These are phyloP conservation scores for Sphaeridia pumilis DNA, from an alignment of 2,888 invertebrate genomes.

Conservation along the genomic window DNA sequence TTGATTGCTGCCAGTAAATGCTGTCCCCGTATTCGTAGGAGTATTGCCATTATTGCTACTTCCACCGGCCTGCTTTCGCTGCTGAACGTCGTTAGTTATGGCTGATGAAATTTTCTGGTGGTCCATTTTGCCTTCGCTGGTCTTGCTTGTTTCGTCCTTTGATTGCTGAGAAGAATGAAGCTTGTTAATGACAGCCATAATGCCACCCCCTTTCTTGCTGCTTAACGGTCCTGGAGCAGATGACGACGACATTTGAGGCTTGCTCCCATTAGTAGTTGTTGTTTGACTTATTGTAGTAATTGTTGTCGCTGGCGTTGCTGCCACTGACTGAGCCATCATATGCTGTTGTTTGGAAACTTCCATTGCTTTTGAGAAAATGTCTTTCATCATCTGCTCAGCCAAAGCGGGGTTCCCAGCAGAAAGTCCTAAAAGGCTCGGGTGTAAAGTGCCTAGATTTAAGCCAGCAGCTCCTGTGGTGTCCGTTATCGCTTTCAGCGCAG, in stretches of 20 bases:
- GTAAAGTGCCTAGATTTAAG: constrained; percentile 1
- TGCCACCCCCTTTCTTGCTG: constrained; percentile 50
- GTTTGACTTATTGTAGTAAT: background rate
- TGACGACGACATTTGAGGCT: background rate
- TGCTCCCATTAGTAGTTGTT: background rate
- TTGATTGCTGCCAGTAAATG: constrained; percentile 9
- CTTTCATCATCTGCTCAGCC: constrained; percentile 11
- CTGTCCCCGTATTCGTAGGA: background rate
- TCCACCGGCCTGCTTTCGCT: constrained; percentile 5
- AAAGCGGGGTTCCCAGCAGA: background rate
- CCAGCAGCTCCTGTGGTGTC: constrained; percentile 4
- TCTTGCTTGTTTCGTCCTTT: constrained; percentile 14
- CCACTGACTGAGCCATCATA: background rate
- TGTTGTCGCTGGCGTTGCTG: background rate
- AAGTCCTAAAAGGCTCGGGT: constrained; percentile 9
- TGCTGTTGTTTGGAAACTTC: background rate
- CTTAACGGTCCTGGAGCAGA: constrained; percentile 12
- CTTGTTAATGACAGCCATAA: constrained; percentile 80
- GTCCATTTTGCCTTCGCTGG: constrained; percentile 28
- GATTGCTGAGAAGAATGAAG: constrained; percentile 48
- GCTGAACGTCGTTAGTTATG: constrained; percentile 31
- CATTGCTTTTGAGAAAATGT: background rate
- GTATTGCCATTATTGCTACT: background rate
- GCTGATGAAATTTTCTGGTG: constrained; percentile 28
- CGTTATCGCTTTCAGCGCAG: constrained; percentile 11